Base-by-base conservation (phyloP, 2,888 invertebrate genomes). In the Ectemnius continuus region DNA sequence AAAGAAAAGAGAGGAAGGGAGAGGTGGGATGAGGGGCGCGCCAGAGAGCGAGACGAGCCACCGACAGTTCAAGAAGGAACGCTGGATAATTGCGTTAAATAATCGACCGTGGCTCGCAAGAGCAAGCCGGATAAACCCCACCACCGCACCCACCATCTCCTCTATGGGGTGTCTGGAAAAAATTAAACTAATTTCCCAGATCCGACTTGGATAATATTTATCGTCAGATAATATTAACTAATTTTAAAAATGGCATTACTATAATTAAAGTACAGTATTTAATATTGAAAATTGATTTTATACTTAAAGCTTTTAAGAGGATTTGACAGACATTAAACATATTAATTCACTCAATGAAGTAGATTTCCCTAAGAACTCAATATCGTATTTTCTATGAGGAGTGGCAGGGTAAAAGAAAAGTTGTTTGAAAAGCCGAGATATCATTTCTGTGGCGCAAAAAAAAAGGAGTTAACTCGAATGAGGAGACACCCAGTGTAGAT, bases 1-100 rank as follows among this genome's bases (percentile, higher is more conserved):
- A 52, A 16, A 52, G 36, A 36, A 36, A 36, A 8, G 36, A 4
- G 36, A 36, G 36, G 6, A 11, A 36, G 36, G 11, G 36, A 6
- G 36, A 36, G 36, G 1, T 11, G 36, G 23, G 23, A 23, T 23
- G 23, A 3, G 23, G 36, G 36, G 36, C n/a, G n/a, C n/a, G 6
- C 8, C 60, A 57, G 46, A 26, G 71, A 67, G 65, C 60, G 74
- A 72, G 59, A 20, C 52, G 26, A 45, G 52, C 66, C 59, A 62
- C 70, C 59, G 61, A 61, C 64, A 70, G 67, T 67, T 79, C 75
- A 36, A 67, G 73, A 74, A 75, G 83, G 79, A 84, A 80, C 82
- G 79, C 74, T 78, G 83, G 84, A 86, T 86, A 86, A 86, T 86
- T 85, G 82, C 84, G 86, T 86, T 86, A 86, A 86, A 86, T 87